Percentiles rank a stretch among this genome's conserved stretches.
phyloP scores from a whole-genome alignment of 2,113 vertebrate species.

The Poecilia latipinna region DNA sequence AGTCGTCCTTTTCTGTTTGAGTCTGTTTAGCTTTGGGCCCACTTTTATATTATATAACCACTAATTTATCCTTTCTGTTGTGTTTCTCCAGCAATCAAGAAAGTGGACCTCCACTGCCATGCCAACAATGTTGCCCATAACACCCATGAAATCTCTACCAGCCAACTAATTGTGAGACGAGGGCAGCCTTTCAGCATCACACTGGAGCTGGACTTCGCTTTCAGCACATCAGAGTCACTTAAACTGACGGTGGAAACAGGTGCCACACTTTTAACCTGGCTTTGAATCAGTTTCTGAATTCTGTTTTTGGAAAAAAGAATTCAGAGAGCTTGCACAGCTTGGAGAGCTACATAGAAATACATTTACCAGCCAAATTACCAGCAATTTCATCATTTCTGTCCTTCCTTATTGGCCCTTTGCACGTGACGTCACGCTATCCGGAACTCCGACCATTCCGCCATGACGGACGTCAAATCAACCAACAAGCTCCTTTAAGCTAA shows the following conservation, averaged over 20 bases:
- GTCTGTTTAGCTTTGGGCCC: no score
- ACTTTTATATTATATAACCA: not conserved
- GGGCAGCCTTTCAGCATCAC: not conserved
- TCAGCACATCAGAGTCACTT: not conserved
- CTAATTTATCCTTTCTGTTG: not conserved
- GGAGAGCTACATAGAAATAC: no score
- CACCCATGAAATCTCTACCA: not conserved
- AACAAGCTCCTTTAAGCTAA: no score
- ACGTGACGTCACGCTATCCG: no score
- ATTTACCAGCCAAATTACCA: no score
- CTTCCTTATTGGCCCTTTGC: not conserved
- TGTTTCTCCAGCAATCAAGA: not conserved
- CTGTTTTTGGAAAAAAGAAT: no score
- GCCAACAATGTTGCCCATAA: not conserved
- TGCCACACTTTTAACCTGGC: not conserved
- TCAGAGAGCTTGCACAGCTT: no score
- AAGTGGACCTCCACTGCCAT: not conserved
- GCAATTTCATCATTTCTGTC: no score
- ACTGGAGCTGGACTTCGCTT: not conserved
- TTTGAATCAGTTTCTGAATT: not conserved
- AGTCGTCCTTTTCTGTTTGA: no score
- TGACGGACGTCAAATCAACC: no score
- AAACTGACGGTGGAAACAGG: not conserved
- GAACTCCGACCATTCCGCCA: no score
- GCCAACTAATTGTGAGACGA: not conserved